Evolutionary conservation across 92 coral and sea anemone species (phyloP), one percentile per base, ranked within the genome.

Genomic region (Palythoa caribaeorum): DNA sequence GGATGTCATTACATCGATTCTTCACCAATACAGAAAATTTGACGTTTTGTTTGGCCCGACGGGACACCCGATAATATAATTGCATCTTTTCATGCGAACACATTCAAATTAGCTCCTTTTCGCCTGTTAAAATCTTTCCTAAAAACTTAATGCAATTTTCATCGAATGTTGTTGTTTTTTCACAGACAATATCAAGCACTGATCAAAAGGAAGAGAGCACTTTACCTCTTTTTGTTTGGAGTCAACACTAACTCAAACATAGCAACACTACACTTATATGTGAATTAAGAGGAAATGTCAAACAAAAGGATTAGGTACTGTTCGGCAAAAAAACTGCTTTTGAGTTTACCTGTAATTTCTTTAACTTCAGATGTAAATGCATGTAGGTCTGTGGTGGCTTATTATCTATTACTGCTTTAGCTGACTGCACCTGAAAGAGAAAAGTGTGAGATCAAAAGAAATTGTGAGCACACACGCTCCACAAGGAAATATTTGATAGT

Each of bases 311-410:
- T 35, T 63, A 63, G 6, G 70, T n/a, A 19, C 75, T 66, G 75
- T 81, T 65, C 86, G 60, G 66, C 69, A 5, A 13, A 76, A 17
- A 14, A 6, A 70, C 19, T 28, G 38, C 38, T 48, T 12, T 40
- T 9, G 74, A n/a, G 60, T 88, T 80, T 91, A 97, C 99, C 99
- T 97, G 99, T 44, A 97, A 89, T 85, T 97, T 97, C 88, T 97
- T 97, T 71, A 97, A 88, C 88, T 95, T 95, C n/a, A 97, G 74
- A 89, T 97, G 99, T 78, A 97, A 90, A 88, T 97, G 99, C 98
- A 97, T 95, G 91, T 97, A 97, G 19, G 99, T 97, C 62, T 93
- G 92, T 59, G 99, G 99, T 15, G 99, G 96, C 71, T 94, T 95
- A 87, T 94, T 97, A 79, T 97, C 99, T 17, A 97, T 96, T 48